Percentiles rank a stretch among this genome's conserved stretches.
Conservation (phyloP, 2,797 vertebrate genomes). For the Xiphorhynchus erythropygius region DNA sequence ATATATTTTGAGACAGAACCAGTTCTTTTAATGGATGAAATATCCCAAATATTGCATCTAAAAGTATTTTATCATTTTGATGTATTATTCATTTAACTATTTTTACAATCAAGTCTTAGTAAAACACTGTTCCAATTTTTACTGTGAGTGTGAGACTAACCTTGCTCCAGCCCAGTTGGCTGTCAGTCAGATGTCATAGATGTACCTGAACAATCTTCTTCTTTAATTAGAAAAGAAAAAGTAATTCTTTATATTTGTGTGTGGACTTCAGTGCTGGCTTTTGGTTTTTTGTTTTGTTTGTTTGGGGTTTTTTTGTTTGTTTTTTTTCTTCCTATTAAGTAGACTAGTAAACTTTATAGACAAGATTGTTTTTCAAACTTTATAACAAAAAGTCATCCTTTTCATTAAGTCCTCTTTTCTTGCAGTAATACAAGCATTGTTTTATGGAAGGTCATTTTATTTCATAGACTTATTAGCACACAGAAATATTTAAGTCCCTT, state of each 20-base stretch:
- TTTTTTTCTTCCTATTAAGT: background rate
- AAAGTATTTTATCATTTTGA: background rate
- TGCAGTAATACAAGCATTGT: background rate
- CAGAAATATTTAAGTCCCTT: background rate
- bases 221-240: conserved; percentile 35
- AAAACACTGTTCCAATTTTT: background rate
- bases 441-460: background rate
- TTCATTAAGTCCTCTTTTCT: background rate
- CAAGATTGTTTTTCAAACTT: background rate
- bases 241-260: background rate
- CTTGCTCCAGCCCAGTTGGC: background rate
- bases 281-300: background rate
- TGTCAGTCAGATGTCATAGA: conserved; percentile 1
- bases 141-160: background rate
- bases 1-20: background rate
- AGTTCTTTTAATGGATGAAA: background rate
- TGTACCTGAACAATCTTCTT: background rate
- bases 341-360: background rate
- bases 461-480: background rate
- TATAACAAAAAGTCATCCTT: background rate
- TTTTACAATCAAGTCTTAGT: background rate
- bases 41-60: background rate
- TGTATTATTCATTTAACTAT: background rate
- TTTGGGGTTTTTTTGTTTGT: background rate
- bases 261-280: background rate